These are phyloP conservation scores for Salvelinus sp. DNA, from an alignment of 2,113 vertebrate genomes.

Conservation along the genomic window DNA sequence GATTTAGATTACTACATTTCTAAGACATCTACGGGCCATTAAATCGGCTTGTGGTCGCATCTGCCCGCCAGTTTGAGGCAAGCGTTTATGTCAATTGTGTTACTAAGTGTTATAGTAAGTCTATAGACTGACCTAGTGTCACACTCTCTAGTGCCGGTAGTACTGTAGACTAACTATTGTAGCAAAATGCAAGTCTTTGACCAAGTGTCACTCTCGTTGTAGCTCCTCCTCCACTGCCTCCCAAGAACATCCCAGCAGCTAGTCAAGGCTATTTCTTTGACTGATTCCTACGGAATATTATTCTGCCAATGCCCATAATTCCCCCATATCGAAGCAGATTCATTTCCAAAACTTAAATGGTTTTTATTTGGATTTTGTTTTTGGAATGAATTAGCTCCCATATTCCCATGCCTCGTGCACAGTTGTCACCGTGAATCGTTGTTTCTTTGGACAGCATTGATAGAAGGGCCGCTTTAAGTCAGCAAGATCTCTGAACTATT, in stretches of 20 bases:
- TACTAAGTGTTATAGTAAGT: too few relatives aligned
- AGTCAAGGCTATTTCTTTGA: conserved; percentile 52
- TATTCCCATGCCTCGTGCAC: background rate
- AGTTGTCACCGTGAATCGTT: background rate
- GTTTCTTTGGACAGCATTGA: background rate
- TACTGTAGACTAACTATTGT: background rate
- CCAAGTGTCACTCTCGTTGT: conserved; percentile 52
- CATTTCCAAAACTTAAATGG: too few relatives aligned
- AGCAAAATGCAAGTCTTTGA: background rate
- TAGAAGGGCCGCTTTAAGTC: background rate
- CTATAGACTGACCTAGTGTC: too few relatives aligned
- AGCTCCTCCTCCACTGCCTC: conserved; percentile 94
- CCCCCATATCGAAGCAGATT: background rate
- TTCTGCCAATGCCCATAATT: background rate
- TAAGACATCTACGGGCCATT: too few relatives aligned
- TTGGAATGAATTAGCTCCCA: background rate
- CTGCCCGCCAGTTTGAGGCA: too few relatives aligned
- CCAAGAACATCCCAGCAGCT: conserved; percentile 79
- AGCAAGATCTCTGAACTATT: background rate
- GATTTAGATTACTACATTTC: too few relatives aligned
- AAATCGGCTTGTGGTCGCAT: too few relatives aligned
- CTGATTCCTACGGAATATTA: conserved; percentile 44
- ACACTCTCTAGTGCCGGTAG: too few relatives aligned
- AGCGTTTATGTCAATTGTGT: too few relatives aligned
- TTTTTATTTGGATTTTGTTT: background rate